Evolutionary conservation across 2,113 vertebrate species (phyloP), one percentile per base, ranked within the genome.

Genomic region (Cariama cristata): DNA sequence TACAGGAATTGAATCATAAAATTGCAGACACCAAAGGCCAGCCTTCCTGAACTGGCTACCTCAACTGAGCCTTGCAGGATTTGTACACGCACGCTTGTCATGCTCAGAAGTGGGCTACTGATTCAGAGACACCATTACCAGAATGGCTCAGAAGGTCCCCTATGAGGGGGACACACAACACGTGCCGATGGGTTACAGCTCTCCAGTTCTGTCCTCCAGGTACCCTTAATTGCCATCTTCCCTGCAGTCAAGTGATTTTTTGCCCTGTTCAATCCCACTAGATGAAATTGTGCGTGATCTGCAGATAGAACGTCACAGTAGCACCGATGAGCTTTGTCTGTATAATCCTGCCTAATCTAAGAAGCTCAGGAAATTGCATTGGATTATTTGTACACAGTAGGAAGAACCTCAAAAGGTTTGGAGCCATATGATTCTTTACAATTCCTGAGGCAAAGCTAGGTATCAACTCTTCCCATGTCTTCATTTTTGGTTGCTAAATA

Each of bases 211-310:
- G 59, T 86, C 35, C 47, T 49, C 52, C 72, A 35, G 42, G 50
- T 27, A 14, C 55, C 58, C 35, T n/a, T 15, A 7, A 4, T 5
- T 75, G 23, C 32, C 40, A 5, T 17, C 22, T n/a, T 55, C 22
- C 18, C 52, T 73, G 64, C 66, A 66, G 69, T 38, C 26, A 0
- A 1, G 16, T 12, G 27, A 1, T 38, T 38, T 18, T 38, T 64
- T 92, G 52, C 26, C 47, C 60, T 4, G 5, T 50, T 50, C 44
- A 15, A 3, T 38, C 50, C 38, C 23, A 12, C 44, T 2, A 83
- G 12, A 23, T 26, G 30, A 88, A 55, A 53, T 23, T 0, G 0
- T 27, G 13, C 4, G 0, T 1, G 52, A 56, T 47, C 69, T 67
- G 52, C 66, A 53, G 77, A 23, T 23, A 6, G 40, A 75, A 20